Evolutionary conservation across 2,797 vertebrate species (phyloP), one percentile per base, ranked within the genome.

Genomic region (Neopelma chrysocephalum): DNA sequence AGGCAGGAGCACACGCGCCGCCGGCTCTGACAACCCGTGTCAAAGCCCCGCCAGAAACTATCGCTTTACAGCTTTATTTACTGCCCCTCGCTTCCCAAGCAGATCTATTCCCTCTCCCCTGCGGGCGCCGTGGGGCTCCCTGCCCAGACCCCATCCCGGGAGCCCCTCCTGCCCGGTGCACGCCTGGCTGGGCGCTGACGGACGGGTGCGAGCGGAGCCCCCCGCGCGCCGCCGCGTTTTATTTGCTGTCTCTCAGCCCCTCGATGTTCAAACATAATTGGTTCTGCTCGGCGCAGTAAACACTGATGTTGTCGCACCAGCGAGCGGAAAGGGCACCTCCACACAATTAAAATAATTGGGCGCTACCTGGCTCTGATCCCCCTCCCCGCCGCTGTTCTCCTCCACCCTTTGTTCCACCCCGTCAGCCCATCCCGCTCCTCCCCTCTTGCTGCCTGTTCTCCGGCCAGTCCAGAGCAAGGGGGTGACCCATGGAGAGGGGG

Each of bases 281-380:
- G 91, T 96, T 95, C 81, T 94, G 96, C 95, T 96, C 53, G 32
- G 89, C 93, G 95, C 95, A 2, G 96, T 82, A 68, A 96, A 96
- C 95, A 87, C 82, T n/a, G 96, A 95, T 94, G 94, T 82, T 82
- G 96, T 86, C 45, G 96, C 91, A 50, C 72, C 76, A 45, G 53
- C 11, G 95, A 97, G 93, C 96, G 76, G 61, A 60, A 94, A 90
- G 85, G 85, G 95, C 95, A 96, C 95, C 95, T 87, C 90, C 94
- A 26, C 21, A n/a, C 96, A 96, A 97, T 97, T 96, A 96, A 94
- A 94, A 89, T 94, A 96, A 96, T 96, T 96, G 95, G 96, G 83
- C 31, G 9, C 62, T 65, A 93, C 94, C 95, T 94, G 45, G 85
- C 82, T 86, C 90, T 56, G 85, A 76, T 83, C 76, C 29, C 22